Base-by-base conservation (phyloP, 2,888 invertebrate genomes). In the Dorcus parallelipipedus region DNA sequence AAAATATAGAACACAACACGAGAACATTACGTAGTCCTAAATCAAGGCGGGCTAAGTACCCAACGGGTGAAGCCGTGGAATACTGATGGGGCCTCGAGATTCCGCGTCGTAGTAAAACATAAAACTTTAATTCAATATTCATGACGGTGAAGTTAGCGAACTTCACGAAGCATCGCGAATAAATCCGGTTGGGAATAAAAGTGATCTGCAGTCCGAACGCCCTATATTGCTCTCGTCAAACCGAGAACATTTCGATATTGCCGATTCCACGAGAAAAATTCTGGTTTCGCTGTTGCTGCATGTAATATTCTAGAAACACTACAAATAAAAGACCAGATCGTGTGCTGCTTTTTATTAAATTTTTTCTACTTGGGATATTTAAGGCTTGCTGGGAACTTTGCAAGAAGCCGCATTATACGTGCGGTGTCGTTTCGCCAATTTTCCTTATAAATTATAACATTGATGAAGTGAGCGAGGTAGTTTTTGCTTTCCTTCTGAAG, bases 51-150 rank as follows among this genome's bases (percentile, higher is more conserved):
- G 42, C 54, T 41, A 54, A 49, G 41, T 54, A 49, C 49, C 42
- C 38, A 49, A 38, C 54, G 41, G 33, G 26, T 33, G 6, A 33
- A 54, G 54, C 42, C 20, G 42, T 54, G 49, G 54, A 54, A 54
- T 54, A 54, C 49, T 54, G 54, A 54, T 54, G 43, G 49, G 45
- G 45, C 54, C 49, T 40, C 41, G 54, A 54, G 49, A 54, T 33
- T 49, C 45, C 38, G 14, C 14, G 38, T 10, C 41, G 9, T 17
- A 49, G 49, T 54, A 55, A 50, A 59, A 50, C 51, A 59, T 49
- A 51, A 55, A 52, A 51, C 55, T 61, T 53, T 54, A 61, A 62
- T 62, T 62, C 52, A 58, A 53, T 57, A 54, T 53, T 59, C 58
- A 59, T 57, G 59, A 55, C 54, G 52, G 47, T 56, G 55, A 56